Evolutionary conservation across 2,888 invertebrate species (phyloP), one percentile per base, ranked within the genome.

Genomic region (Callyntrura sp.): DNA sequence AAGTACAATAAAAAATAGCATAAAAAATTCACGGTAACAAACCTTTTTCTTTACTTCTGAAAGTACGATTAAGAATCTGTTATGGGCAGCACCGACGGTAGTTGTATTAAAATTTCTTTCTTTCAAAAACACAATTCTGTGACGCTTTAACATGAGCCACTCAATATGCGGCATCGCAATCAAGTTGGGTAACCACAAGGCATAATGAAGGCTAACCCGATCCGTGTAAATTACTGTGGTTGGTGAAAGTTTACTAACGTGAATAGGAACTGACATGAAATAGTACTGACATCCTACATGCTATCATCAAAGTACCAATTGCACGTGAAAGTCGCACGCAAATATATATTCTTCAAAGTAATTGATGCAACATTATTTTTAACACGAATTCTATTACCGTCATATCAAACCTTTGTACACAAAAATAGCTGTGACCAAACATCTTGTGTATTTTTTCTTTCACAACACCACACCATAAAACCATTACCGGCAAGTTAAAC

Each of bases 201-300:
- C 23, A 65, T 25, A 65, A 65, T 2, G 25, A 65, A 65, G 25
- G 23, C 23, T 2, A 65, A 65, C 23, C 65, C 65, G 65, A 65
- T 25, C 65, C 65, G 65, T 65, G 65, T 65, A 65, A 65, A 65
- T 65, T 28, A 65, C 65, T 65, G 65, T 28, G 65, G 65, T 25
- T 65, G 65, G 65, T 65, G 65, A 65, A 65, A 65, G 65, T 65
- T 65, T 65, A 12, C 25, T 28, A 65, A 23, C 20, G 60, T n/a
- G n/a, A n/a, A n/a, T n/a, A 60, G 60, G 60, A 60, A 17, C 17
- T 25, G 23, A 25, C 65, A 11, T 65, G 25, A 65, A 23, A 25
- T 45, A 8, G 45, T 11, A 60, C 11, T 60, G 4, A 20, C 20
- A n/a, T 5, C 20, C n/a, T 60, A n/a, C 20, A 17, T 60, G 45